These are phyloP conservation scores for Tuta absoluta DNA, from an alignment of 2,888 invertebrate genomes.

Conservation along the genomic window DNA sequence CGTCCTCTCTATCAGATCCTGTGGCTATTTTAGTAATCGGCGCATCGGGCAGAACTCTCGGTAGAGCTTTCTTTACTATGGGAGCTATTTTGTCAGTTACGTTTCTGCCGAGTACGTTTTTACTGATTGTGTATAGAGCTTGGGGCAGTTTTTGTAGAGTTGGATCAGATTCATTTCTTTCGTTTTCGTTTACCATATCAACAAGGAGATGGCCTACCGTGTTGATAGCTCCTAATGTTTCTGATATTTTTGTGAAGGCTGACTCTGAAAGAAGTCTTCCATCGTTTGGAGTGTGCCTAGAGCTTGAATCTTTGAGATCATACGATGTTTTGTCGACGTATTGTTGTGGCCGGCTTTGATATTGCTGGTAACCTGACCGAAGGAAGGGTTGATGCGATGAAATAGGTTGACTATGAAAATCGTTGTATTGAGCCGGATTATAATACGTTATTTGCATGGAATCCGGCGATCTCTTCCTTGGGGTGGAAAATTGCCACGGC, in stretches of 20 bases:
- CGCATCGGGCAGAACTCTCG: constrained; percentile 68
- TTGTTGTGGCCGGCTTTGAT: constrained; percentile 43
- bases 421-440: constrained; percentile 31
- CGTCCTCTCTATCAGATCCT: constrained; percentile 75
- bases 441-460: constrained; percentile 39
- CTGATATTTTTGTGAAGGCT: constrained; percentile 83
- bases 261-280: constrained; percentile 82
- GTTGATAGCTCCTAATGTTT: constrained; percentile 89
- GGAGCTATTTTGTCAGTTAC: constrained; percentile 91
- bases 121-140: constrained; percentile 89
- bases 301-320: constrained; percentile 52
- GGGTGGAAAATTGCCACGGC: constrained; percentile 69
- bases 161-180: constrained; percentile 68
- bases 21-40: constrained; percentile 71
- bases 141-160: constrained; percentile 81
- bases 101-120: constrained; percentile 87
- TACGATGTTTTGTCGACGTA: constrained; percentile 54
- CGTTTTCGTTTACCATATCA: constrained; percentile 85
- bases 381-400: constrained; percentile 46
- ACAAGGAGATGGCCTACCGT: constrained; percentile 93
- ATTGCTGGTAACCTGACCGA: constrained; percentile 26
- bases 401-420: constrained; percentile 36
- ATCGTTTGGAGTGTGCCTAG: constrained; percentile 56
- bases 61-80: constrained; percentile 78
- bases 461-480: constrained; percentile 72